Evolutionary conservation across 2,888 invertebrate genomes (phyloP).

Genomic region (Ochropleura plecta): DNA sequence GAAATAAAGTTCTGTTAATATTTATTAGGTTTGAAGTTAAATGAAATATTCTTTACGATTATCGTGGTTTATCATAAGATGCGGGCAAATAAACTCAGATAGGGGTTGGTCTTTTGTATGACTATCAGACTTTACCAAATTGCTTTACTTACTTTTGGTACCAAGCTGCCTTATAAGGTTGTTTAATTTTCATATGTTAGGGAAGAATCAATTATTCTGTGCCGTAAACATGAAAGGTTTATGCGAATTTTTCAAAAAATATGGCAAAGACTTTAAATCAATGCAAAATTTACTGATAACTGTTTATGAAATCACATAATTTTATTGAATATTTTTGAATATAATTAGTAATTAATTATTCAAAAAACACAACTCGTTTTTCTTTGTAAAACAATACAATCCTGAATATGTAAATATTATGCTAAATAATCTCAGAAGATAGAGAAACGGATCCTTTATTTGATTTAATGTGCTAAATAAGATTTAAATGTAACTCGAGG

Average conservation of each 20-base stretch:
- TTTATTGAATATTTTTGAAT: too few species aligned
- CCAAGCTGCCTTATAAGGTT: not conserved
- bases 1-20: constrained; percentile 22
- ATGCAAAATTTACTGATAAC: too few species aligned
- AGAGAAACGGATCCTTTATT: constrained; percentile 47
- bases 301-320: too few species aligned
- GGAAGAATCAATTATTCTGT: too few species aligned
- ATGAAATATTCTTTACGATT: constrained; percentile 15
- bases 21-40: constrained; percentile 31
- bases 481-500: constrained; percentile 61
- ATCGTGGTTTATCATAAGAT: constrained; percentile 17
- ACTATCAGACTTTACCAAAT: not conserved
- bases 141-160: not conserved
- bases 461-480: constrained; percentile 56
- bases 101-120: constrained; percentile 9
- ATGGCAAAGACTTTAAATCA: too few species aligned
- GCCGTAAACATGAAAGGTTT: too few species aligned
- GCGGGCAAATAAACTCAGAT: not conserved
- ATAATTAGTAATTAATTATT: not conserved
- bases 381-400: not conserved
- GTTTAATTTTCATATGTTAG: too few species aligned
- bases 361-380: too few species aligned
- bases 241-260: too few species aligned
- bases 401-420: constrained; percentile 48
- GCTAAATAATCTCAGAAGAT: constrained; percentile 51